phyloP scores from a whole-genome alignment of 2,888 invertebrate species.

The Drepanosiphum platanoidis region DNA sequence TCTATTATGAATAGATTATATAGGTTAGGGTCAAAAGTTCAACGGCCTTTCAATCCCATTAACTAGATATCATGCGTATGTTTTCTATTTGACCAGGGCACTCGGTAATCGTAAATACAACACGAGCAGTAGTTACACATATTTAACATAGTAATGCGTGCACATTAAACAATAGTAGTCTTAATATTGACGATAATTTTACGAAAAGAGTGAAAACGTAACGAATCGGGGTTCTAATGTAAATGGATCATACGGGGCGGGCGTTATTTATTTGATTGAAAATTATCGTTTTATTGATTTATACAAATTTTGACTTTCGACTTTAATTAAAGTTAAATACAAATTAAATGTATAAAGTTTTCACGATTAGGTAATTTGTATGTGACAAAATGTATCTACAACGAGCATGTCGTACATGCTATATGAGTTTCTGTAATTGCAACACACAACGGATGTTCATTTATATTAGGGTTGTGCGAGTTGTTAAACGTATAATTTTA shows the following conservation, averaged over 20 bases:
- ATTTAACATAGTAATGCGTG: slow-evolving; percentile 6
- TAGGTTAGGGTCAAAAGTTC: slow-evolving; percentile 55
- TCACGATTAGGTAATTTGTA: neutral
- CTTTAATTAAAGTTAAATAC: too few relatives aligned
- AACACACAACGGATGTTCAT: neutral
- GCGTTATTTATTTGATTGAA: too few relatives aligned
- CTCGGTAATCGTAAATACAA: slow-evolving; percentile 21
- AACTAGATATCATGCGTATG: slow-evolving; percentile 30
- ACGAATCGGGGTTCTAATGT: neutral
- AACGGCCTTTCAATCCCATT: slow-evolving; percentile 56
- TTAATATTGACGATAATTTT: neutral
- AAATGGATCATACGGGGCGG: neutral
- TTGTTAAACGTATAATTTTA: neutral
- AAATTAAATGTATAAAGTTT: neutral
- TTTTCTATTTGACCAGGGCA: slow-evolving; percentile 46
- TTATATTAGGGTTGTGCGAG: neutral
- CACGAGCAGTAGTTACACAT: neutral
- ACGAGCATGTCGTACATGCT: neutral
- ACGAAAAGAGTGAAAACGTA: neutral
- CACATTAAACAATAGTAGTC: neutral
- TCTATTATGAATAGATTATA: slow-evolving; percentile 18
- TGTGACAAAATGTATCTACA: too few relatives aligned
- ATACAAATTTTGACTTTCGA: too few relatives aligned
- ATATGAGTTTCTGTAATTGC: neutral
- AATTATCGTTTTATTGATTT: too few relatives aligned